Percentiles rank a stretch among this genome's conserved stretches.
phyloP scores from a whole-genome alignment of 1,140 invertebrate species.

The Ditylenchus dipsaci region DNA sequence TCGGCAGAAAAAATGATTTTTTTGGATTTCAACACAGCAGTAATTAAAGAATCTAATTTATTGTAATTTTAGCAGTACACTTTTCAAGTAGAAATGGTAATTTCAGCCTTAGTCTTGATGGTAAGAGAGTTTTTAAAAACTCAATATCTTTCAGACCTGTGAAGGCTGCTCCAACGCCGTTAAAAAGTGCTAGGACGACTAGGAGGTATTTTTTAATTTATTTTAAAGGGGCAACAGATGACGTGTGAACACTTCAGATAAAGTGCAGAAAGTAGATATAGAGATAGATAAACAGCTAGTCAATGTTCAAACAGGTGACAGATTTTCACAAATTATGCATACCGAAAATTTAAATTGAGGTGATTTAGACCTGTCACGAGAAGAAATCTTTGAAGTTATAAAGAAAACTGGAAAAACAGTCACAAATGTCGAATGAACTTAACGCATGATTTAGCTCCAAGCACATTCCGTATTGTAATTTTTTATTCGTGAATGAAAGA shows the following conservation, averaged over 20 bases:
- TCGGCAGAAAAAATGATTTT: too few relatives aligned
- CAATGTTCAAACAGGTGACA: slow-evolving; percentile 25
- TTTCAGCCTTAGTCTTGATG: too few relatives aligned
- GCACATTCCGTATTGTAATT: slow-evolving; percentile 14
- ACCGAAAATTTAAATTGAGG: too few relatives aligned
- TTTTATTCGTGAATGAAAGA: slow-evolving; percentile 10
- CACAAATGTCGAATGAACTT: neutral
- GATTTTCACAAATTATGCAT: too few relatives aligned
- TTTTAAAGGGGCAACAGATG: neutral
- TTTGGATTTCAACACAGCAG: too few relatives aligned
- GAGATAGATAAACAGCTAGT: slow-evolving; percentile 29
- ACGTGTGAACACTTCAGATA: slow-evolving; percentile 25
- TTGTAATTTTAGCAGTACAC: slow-evolving; percentile 16
- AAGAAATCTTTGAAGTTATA: slow-evolving; percentile 30
- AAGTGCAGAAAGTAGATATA: slow-evolving; percentile 35
- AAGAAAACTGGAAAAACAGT: slow-evolving; percentile 43
- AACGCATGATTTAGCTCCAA: neutral
- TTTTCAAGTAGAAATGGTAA: slow-evolving; percentile 27
- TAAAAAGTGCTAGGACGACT: slow-evolving; percentile 36
- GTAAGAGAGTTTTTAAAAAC: too few relatives aligned
- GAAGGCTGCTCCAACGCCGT: slow-evolving; percentile 46
- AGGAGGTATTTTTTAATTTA: slow-evolving; percentile 29
- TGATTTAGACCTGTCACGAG: slow-evolving; percentile 11
- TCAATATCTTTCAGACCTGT: slow-evolving; percentile 6
- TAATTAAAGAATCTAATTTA: too few relatives aligned